These are phyloP conservation scores for Eudasyphora cyanicolor DNA, from an alignment of 2,888 invertebrate species.

Conservation along the genomic window DNA sequence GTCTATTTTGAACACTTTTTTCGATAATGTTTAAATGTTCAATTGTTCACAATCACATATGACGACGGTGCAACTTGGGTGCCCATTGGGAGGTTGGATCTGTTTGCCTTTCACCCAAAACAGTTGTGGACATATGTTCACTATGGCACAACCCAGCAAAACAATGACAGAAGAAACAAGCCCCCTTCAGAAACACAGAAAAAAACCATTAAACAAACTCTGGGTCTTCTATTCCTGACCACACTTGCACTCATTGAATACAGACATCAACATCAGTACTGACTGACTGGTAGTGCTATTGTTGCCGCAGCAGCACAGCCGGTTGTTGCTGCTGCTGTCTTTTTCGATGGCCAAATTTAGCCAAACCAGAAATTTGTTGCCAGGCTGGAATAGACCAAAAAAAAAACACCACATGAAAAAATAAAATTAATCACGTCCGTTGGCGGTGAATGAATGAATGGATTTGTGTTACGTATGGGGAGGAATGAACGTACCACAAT, in stretches of 20 bases:
- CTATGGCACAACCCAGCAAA: neutral
- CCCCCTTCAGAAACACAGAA: neutral
- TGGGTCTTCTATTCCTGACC: conserved; percentile 1
- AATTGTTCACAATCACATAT: too few relatives aligned
- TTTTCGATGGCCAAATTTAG: conserved; percentile 15
- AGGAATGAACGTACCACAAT: conserved; percentile 4
- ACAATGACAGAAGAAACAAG: neutral
- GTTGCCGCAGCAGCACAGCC: neutral
- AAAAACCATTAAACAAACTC: conserved; percentile 1
- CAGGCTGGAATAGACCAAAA: conserved; percentile 16
- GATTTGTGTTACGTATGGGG: conserved; percentile 38
- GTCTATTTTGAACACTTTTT: too few relatives aligned
- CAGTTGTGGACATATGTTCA: neutral
- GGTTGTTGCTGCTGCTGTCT: neutral
- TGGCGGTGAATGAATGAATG: conserved; percentile 58
- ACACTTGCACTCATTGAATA: conserved; percentile 3
- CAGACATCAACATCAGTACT: neutral
- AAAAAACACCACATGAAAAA: neutral
- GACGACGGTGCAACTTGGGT: neutral
- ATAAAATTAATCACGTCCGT: conserved; percentile 24
- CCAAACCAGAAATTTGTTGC: conserved; percentile 28
- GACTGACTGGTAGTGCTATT: neutral
- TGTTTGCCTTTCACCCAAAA: conserved; percentile 13
- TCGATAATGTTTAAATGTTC: too few relatives aligned
- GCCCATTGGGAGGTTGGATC: neutral